phyloP scores from a whole-genome alignment of 2,113 vertebrate species.

The Tachysurus vachellii region DNA sequence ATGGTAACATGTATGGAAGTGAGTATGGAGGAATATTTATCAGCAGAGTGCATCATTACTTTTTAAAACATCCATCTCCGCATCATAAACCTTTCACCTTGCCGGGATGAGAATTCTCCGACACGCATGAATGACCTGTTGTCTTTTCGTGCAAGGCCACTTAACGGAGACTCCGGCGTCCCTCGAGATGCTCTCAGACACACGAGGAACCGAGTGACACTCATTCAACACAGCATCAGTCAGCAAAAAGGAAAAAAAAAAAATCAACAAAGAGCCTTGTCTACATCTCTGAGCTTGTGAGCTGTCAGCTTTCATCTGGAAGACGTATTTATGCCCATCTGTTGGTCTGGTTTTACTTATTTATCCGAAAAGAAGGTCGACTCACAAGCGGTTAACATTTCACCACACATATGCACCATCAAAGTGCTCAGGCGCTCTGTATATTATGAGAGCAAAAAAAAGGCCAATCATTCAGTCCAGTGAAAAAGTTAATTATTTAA shows the following conservation, averaged over 20 bases:
- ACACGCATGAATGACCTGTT: constrained; percentile 60
- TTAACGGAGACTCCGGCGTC: constrained; percentile 64
- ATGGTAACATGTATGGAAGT: background rate
- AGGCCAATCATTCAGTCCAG: constrained; percentile 13
- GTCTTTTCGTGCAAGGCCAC: constrained; percentile 66
- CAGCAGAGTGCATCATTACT: constrained; percentile 66
- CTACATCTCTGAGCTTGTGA: constrained; percentile 54
- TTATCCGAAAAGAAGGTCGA: constrained; percentile 65
- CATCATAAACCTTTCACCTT: constrained; percentile 64
- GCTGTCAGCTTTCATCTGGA: constrained; percentile 69
- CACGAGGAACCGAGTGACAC: constrained; percentile 59
- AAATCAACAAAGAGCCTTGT: constrained; percentile 42
- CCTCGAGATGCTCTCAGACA: constrained; percentile 54
- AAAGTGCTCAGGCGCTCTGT: constrained; percentile 38
- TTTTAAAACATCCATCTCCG: constrained; percentile 65
- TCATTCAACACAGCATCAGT: constrained; percentile 56
- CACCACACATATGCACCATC: constrained; percentile 58
- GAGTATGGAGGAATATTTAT: background rate
- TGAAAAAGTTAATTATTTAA: too few species aligned
- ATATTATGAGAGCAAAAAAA: constrained; percentile 32
- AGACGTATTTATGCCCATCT: constrained; percentile 60
- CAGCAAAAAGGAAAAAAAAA: constrained; percentile 57
- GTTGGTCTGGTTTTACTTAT: constrained; percentile 69
- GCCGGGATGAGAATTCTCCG: constrained; percentile 55
- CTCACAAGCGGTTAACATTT: constrained; percentile 64